A percentile compares a stretch with the other conserved stretches of the same genome.
phyloP scores from a whole-genome alignment of 2,797 vertebrate genomes.

The Brachyalestes nurse region DNA sequence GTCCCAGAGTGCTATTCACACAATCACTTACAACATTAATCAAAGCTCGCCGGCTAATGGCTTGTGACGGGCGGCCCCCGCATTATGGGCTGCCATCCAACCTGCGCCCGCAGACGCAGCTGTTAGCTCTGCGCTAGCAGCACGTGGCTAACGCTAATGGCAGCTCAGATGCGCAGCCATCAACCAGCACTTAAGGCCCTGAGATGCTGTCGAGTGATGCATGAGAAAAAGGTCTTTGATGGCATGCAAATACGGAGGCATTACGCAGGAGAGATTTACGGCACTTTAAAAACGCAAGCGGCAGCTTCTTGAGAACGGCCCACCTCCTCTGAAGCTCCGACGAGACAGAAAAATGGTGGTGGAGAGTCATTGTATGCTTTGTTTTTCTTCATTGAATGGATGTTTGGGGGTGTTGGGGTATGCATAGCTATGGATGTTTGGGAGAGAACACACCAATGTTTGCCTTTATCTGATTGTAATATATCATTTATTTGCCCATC shows the following conservation, averaged over 20 bases:
- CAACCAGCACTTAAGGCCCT: slow-evolving; percentile 81
- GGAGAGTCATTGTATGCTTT: not conserved
- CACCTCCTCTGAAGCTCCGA: not conserved
- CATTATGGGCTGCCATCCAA: slow-evolving; percentile 80
- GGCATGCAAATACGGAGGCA: slow-evolving; percentile 79
- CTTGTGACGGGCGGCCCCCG: slow-evolving; percentile 84
- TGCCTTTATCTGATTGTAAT: not conserved
- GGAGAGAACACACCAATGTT: not conserved
- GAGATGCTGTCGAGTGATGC: slow-evolving; percentile 75
- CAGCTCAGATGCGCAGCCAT: slow-evolving; percentile 68
- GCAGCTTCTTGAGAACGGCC: slow-evolving; percentile 10
- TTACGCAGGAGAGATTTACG: slow-evolving; percentile 79
- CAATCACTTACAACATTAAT: slow-evolving; percentile 92
- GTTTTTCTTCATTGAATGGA: not conserved
- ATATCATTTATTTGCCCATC: slow-evolving; percentile 23
- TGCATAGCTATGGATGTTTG: not conserved
- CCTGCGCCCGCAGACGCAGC: slow-evolving; percentile 67
- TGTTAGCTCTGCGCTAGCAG: slow-evolving; percentile 74
- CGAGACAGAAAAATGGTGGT: not conserved
- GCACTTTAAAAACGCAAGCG: slow-evolving; percentile 65
- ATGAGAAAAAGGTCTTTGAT: slow-evolving; percentile 78
- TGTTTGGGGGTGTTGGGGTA: not conserved
- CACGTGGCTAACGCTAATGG: slow-evolving; percentile 67
- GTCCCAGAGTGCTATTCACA: slow-evolving; percentile 85
- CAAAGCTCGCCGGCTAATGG: slow-evolving; percentile 86